Evolutionary conservation across 2,113 vertebrate species (phyloP).

Genomic region (Rynchops niger): DNA sequence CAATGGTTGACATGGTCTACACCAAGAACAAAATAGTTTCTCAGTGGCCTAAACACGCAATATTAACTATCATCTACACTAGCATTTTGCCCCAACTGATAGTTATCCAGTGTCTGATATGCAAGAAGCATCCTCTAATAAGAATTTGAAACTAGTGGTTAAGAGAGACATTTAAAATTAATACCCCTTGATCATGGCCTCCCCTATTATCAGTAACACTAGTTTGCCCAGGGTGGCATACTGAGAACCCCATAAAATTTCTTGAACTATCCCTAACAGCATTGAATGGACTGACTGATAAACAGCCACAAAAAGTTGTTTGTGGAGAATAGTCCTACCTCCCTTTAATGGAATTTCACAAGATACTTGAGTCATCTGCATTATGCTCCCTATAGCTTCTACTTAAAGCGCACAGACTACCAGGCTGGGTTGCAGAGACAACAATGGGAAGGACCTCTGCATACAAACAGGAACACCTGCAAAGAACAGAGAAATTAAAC

Average conservation of each 20-base stretch:
- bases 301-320: not conserved
- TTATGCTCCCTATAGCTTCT: not conserved
- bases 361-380: not conserved
- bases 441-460: constrained; percentile 2
- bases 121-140: constrained; percentile 10
- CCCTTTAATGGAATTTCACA: not conserved
- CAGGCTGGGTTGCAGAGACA: constrained; percentile 4
- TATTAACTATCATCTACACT: not conserved
- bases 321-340: not conserved
- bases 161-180: constrained; percentile 15
- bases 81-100: not conserved
- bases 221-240: not conserved
- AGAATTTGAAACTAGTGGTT: not conserved
- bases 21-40: not conserved
- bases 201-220: not conserved
- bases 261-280: not conserved
- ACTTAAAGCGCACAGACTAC: not conserved
- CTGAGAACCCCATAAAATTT: not conserved
- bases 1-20: not conserved
- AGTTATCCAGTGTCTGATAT: not conserved
- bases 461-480: constrained; percentile 47
- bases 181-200: not conserved
- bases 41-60: not conserved
- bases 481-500: constrained; percentile 55
- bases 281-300: not conserved